These are phyloP conservation scores for Tetragonula clypearis DNA, from an alignment of 1,140 invertebrate genomes.

Conservation along the genomic window DNA sequence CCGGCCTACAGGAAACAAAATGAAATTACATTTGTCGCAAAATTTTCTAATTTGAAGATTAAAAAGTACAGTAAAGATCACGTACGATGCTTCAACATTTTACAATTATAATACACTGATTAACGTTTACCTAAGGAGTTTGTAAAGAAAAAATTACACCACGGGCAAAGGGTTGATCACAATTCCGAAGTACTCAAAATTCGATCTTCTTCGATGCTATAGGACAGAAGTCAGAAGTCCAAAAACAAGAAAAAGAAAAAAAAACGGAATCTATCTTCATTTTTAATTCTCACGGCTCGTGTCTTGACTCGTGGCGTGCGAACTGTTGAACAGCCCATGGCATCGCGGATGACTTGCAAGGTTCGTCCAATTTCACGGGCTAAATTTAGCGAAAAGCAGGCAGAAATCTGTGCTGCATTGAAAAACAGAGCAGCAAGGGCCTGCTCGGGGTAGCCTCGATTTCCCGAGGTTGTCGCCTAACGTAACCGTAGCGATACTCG, in stretches of 20 bases:
- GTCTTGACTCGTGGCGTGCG: background rate
- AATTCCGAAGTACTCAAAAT: background rate
- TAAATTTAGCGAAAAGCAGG: conserved; percentile 8
- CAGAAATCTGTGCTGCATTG: background rate
- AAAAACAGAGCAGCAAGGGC: background rate
- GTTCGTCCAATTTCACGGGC: conserved; percentile 1
- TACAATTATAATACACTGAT: too few species aligned
- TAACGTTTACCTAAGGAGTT: too few species aligned
- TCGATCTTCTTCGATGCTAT: background rate
- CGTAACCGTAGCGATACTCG: conserved; percentile 49
- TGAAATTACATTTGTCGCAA: background rate
- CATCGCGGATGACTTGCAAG: background rate
- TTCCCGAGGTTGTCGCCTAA: conserved; percentile 14
- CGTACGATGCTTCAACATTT: too few species aligned
- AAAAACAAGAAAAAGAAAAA: background rate
- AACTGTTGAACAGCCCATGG: background rate
- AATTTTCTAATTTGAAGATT: too few species aligned
- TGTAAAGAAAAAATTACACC: too few species aligned
- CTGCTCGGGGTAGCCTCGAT: conserved; percentile 40
- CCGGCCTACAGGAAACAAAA: background rate
- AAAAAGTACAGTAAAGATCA: too few species aligned
- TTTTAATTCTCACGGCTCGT: background rate
- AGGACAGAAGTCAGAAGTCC: background rate
- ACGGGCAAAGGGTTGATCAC: background rate
- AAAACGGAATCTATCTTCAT: background rate